These are phyloP conservation scores for Oxyura jamaicensis DNA, from an alignment of 2,113 vertebrate genomes.

Conservation along the genomic window DNA sequence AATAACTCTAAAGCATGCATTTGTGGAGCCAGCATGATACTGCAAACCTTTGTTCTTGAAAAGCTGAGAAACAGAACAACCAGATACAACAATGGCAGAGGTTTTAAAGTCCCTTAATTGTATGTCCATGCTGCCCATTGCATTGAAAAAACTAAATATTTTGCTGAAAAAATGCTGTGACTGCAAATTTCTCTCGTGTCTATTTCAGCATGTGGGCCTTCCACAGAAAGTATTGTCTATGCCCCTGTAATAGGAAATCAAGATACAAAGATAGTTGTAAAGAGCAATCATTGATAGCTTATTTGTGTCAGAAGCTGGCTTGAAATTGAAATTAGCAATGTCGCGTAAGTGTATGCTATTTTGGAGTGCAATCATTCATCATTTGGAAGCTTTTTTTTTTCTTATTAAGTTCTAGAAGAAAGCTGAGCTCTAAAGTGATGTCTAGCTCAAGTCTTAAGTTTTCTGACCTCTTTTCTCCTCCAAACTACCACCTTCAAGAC, in stretches of 20 bases:
- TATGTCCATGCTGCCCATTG: accelerated
- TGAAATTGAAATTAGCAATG: background rate
- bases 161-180: background rate
- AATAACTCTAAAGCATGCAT: background rate
- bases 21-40: background rate
- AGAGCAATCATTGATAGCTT: background rate
- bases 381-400: background rate
- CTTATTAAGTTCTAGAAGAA: background rate
- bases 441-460: background rate
- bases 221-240: background rate
- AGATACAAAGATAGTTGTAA: background rate
- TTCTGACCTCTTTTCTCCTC: background rate
- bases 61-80: background rate
- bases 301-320: background rate
- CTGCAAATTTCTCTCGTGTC: background rate
- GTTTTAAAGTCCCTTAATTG: background rate
- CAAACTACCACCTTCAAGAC: background rate
- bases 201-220: background rate
- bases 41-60: background rate
- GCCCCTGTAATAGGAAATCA: background rate
- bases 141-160: background rate
- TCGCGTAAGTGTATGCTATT: accelerated
- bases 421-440: background rate
- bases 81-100: background rate
- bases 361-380: background rate